Base-by-base conservation (phyloP, 2,113 vertebrate species). In the Cercopithecus mona region DNA sequence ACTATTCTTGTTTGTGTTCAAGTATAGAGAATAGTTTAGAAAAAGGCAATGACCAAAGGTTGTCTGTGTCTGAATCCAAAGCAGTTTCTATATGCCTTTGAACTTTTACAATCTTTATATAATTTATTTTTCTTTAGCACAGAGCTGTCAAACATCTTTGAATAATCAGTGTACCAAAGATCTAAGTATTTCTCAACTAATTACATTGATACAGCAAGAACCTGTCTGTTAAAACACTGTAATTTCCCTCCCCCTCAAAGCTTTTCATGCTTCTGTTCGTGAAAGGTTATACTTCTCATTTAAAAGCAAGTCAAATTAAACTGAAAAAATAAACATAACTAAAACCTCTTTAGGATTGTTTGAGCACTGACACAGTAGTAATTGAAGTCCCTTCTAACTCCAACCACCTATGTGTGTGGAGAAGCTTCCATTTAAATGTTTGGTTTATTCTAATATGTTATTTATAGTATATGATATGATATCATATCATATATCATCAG, bases 41-140 rank as follows among this genome's bases (percentile, higher is more conserved):
- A 97, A 96, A 45, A 64, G 81, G 8, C 59, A 23, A 79, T 95
- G 89, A 59, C 48, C 73, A 85, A 96, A 92, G 12, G 22, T 50
- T 92, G 18, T 59, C 80, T 94, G 9, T 22, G 52, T 92, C 48
- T 97, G 75, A 98, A 96, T 84, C 5, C 61, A 90, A 97, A 97
- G 93, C n/a, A 90, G 35, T 84, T 98, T 96, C 80, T 40, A 45
- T 45, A 45, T 72, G 43, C 94, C 0, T 0, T 93, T 64, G 88
- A 98, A 95, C 25, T 88, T 98, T 95, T 95, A 90, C 25, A 68
- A 18, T 52, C 23, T 79, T 88, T n/a, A 87, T 64, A 48, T 75
- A 64, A 87, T 68, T 86, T 70, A 4, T 59, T 55, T 85, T 86
- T 92, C 30, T 80, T 73, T 9, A 64, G 35, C 52, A 81, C 1